Percentiles rank a stretch among this genome's conserved stretches.
phyloP scores from a whole-genome alignment of 1,140 invertebrate species.

The Helicoverpa armigera region DNA sequence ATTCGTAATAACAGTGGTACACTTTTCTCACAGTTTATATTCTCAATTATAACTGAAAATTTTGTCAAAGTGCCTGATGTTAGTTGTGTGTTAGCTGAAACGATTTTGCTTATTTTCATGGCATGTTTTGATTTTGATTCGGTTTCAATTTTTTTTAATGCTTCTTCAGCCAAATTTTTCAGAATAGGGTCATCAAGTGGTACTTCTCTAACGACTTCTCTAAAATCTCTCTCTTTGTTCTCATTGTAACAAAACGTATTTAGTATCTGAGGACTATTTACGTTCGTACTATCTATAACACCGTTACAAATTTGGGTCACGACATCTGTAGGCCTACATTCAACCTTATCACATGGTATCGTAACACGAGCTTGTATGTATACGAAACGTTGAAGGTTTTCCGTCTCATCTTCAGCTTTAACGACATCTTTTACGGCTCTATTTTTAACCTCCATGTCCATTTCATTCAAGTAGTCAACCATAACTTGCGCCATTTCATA shows the following conservation, averaged over 20 bases:
- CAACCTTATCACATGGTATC: slow-evolving; percentile 64
- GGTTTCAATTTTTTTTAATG: slow-evolving; percentile 70
- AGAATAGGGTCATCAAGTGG: slow-evolving; percentile 65
- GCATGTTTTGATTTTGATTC: slow-evolving; percentile 60
- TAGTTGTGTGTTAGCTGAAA: slow-evolving; percentile 63
- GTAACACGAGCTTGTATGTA: slow-evolving; percentile 70
- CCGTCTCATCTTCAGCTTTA: slow-evolving; percentile 70
- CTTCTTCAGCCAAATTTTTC: slow-evolving; percentile 56
- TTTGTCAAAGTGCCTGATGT: slow-evolving; percentile 68
- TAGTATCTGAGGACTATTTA: slow-evolving; percentile 61
- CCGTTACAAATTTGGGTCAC: slow-evolving; percentile 70
- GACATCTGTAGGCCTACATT: slow-evolving; percentile 59
- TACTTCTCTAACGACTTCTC: slow-evolving; percentile 53
- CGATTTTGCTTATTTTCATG: slow-evolving; percentile 65
- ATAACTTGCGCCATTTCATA: slow-evolving; percentile 65
- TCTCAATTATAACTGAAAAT: slow-evolving; percentile 61
- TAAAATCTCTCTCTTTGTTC: slow-evolving; percentile 44
- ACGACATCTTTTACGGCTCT: slow-evolving; percentile 64
- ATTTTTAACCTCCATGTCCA: slow-evolving; percentile 65
- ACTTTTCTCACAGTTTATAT: slow-evolving; percentile 68
- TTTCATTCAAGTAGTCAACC: slow-evolving; percentile 74
- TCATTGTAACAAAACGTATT: slow-evolving; percentile 69
- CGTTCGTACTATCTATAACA: slow-evolving; percentile 63
- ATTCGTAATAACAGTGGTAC: slow-evolving; percentile 53
- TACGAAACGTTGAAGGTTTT: slow-evolving; percentile 64